Evolutionary conservation across 2,888 invertebrate species (phyloP), one percentile per base, ranked within the genome.

Genomic region (Diaperis boleti): DNA sequence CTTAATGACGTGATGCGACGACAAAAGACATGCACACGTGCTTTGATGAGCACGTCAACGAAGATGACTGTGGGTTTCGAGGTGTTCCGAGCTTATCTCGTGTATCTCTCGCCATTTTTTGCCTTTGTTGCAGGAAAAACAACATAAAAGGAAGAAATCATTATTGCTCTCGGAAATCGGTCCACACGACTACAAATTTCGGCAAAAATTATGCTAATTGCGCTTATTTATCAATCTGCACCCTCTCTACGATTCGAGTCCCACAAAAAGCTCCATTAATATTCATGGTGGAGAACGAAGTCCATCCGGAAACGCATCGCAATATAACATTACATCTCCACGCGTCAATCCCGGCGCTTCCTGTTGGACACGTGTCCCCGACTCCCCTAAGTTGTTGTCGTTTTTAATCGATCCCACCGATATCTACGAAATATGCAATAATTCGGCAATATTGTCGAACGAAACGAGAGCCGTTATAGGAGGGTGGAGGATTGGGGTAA

Each of bases 311-410:
- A 57, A 42, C 26, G 18, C 44, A 8, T 35, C 35, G 22, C 42
- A 11, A 56, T 52, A 29, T 56, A 44, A 18, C 56, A 56, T 56
- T 56, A 56, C 57, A 37, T 10, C 14, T 11, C 20, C 57, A 57
- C 47, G 45, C 45, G 57, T 44, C 57, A 45, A 57, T 45, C 22
- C 31, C 22, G 57, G 20, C 57, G 31, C 57, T 57, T 57, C 57
- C 57, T 57, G 37, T 3, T 11, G n/a, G 20, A 35, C 57, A 57
- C 57, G 57, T 57, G 57, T 1, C 57, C 37, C n/a, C 10, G 8
- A 41, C 13, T 6, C 10, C 8, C 14, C 2, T 35, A 37, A 26
- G 33, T 17, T 14, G 47, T 7, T 29, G 14, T 7, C 20, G 41
- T n/a, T 42, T 20, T 42, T 15, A 35, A 39, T 39, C 39, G 39